Evolutionary conservation across 2,113 vertebrate genomes (phyloP).

Genomic region (Dasyprocta punctata): DNA sequence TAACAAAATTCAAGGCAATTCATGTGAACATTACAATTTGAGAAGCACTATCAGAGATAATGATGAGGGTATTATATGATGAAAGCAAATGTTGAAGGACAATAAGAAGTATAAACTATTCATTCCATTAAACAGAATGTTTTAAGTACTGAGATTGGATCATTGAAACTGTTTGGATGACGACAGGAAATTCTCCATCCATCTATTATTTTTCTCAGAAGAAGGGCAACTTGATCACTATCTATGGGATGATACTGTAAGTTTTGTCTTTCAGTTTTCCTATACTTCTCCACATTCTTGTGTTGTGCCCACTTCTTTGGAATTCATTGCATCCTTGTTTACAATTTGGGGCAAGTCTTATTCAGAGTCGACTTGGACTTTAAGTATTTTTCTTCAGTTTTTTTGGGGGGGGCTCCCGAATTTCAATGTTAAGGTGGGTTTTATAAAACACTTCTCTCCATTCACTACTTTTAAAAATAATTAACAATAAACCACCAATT

Average conservation of each 20-base stretch:
- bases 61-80: neutral
- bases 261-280: neutral
- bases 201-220: neutral
- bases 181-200: neutral
- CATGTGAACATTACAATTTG: neutral
- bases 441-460: neutral
- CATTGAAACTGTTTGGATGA: neutral
- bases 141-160: neutral
- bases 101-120: neutral
- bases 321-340: neutral
- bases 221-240: neutral
- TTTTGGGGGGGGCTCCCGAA: neutral
- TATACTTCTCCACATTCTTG: neutral
- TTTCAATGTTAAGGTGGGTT: neutral
- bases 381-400: neutral
- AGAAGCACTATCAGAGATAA: neutral
- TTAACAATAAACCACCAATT: neutral
- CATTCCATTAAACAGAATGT: neutral
- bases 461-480: neutral
- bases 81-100: neutral
- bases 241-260: accelerated
- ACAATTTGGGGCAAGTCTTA: neutral
- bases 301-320: neutral
- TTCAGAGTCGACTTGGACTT: neutral
- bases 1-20: neutral